These are phyloP conservation scores for Sebastes iracundus DNA, from an alignment of 2,797 vertebrate species.

Conservation along the genomic window DNA sequence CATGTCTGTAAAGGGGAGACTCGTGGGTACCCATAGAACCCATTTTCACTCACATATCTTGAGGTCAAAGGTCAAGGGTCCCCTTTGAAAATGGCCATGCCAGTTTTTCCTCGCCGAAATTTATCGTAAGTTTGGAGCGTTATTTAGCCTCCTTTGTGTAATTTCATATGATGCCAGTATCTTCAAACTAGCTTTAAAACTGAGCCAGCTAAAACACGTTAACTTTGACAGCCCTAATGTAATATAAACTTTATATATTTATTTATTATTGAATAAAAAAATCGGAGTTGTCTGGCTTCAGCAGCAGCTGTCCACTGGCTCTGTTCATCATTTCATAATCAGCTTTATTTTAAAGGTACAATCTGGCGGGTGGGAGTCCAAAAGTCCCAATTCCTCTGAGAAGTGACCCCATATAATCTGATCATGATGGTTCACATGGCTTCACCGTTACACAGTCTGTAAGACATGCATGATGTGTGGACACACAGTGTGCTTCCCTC, in stretches of 20 bases:
- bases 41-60: no score
- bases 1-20: no score
- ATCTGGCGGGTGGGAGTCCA: slow-evolving; percentile 11
- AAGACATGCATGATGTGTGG: not conserved
- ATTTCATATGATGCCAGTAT: no score
- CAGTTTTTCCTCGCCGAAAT: no score
- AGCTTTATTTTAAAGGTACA: slow-evolving; percentile 60
- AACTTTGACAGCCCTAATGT: no score
- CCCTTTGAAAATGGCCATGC: no score
- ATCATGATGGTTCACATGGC: not conserved
- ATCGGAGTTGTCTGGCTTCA: not conserved
- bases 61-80: no score
- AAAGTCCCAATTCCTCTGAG: slow-evolving; percentile 26
- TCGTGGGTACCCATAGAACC: no score
- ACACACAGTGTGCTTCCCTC: not conserved
- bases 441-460: not conserved
- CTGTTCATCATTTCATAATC: slow-evolving; percentile 64
- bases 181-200: no score
- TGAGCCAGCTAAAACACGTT: no score
- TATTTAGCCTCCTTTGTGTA: fast-evolving
- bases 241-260: no score
- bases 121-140: fast-evolving
- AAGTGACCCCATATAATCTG: slow-evolving; percentile 7
- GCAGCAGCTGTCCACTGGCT: slow-evolving; percentile 49
- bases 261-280: not conserved